Percentiles rank a stretch among this genome's conserved stretches.
phyloP scores from a whole-genome alignment of 2,113 vertebrate genomes.

The rat (Rattus norvegicus) region DNA sequence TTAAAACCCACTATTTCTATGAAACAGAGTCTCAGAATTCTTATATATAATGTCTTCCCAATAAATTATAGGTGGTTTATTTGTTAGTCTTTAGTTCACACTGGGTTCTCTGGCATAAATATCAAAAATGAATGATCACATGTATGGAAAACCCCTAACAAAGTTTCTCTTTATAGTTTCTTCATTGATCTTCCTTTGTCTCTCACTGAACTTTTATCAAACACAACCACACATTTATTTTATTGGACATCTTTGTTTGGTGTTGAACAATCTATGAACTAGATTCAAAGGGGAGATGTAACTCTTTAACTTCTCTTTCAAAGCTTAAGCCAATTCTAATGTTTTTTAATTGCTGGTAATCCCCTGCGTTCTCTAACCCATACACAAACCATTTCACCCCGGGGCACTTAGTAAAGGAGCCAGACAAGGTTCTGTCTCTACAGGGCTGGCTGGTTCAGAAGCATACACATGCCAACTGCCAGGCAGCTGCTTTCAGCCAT shows the following conservation, averaged over 20 bases:
- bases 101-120: not conserved
- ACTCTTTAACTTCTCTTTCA: conserved; percentile 17
- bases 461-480: not conserved
- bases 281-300: conserved; percentile 15
- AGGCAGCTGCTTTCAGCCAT: not conserved
- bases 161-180: not conserved
- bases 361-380: not conserved
- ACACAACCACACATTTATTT: not conserved
- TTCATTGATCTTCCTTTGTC: not conserved
- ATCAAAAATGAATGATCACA: not conserved
- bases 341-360: conserved; percentile 39
- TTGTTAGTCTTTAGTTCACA: not conserved
- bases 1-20: not conserved
- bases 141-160: not conserved
- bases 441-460: not conserved
- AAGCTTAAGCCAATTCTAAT: conserved; percentile 6
- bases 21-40: not conserved
- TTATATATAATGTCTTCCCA: not conserved
- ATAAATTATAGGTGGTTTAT: not conserved
- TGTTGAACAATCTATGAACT: conserved; percentile 26
- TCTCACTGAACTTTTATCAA: not conserved
- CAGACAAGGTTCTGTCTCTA: not conserved
- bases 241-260: not conserved
- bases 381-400: not conserved
- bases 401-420: not conserved